These are phyloP conservation scores for Pristionchus entomophagus DNA, from an alignment of 2,888 invertebrate species.

Conservation along the genomic window DNA sequence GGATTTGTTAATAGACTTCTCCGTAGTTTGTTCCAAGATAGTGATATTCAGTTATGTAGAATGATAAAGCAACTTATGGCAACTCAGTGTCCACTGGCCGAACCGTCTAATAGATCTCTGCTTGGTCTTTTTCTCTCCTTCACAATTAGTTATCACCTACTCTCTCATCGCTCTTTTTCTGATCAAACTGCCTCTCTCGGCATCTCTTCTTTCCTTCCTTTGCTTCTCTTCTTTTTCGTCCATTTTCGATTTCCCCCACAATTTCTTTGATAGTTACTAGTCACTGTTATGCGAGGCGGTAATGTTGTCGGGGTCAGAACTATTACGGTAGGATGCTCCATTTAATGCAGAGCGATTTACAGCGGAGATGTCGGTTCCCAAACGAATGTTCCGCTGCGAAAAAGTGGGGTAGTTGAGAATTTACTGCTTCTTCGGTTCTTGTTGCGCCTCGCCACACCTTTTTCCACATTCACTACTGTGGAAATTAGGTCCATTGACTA, in stretches of 20 bases:
- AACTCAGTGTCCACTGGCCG: too few species aligned
- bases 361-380: neutral
- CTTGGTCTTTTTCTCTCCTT: neutral
- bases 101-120: neutral
- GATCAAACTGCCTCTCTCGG: neutral
- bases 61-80: too few species aligned
- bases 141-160: constrained; percentile 30
- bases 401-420: neutral
- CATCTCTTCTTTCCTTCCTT: neutral
- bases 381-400: neutral
- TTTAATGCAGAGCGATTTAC: neutral
- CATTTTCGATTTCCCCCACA: neutral
- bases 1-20: too few species aligned
- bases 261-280: neutral
- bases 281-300: neutral
- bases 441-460: neutral
- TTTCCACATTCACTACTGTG: neutral
- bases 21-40: too few species aligned
- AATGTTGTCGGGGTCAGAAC: neutral
- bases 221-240: neutral
- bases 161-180: neutral
- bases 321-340: neutral
- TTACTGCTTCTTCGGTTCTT: neutral
- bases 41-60: too few species aligned
- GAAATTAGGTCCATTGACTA: neutral